These are phyloP conservation scores for Hyalella azteca DNA, from an alignment of 2,888 invertebrate genomes.

Conservation along the genomic window DNA sequence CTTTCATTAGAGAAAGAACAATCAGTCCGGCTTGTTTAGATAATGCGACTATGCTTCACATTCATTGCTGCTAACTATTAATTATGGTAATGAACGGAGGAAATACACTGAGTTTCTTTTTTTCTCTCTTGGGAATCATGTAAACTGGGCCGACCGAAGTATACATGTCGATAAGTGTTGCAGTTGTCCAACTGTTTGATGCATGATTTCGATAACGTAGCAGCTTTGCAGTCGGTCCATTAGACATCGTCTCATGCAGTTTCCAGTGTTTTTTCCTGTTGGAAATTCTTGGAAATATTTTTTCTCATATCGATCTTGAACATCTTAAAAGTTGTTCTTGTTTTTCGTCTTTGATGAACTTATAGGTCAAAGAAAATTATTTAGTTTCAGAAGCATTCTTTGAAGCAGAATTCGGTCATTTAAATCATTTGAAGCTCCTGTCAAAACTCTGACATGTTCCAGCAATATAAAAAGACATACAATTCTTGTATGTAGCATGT, in stretches of 20 bases:
- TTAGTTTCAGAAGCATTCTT: no score
- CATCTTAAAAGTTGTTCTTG: no score
- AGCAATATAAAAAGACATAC: no score
- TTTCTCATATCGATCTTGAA: no score
- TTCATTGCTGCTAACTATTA: constrained; percentile 13
- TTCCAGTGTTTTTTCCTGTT: neutral
- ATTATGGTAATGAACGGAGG: constrained; percentile 9
- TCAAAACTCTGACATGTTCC: no score
- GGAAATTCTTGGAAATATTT: neutral
- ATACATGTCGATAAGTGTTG: constrained; percentile 14
- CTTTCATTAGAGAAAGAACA: constrained; percentile 28
- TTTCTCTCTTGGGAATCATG: no score
- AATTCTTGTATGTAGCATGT: no score
- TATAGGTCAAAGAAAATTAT: no score
- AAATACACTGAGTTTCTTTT: neutral
- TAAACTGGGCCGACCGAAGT: no score
- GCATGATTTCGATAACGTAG: neutral
- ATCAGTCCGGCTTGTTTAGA: constrained; percentile 26
- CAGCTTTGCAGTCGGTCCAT: neutral
- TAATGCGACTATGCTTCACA: constrained; percentile 19
- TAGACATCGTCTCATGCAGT: neutral
- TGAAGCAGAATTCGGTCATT: no score
- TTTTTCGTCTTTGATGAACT: no score
- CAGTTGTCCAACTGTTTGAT: neutral
- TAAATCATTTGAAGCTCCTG: no score